Base-by-base conservation (phyloP, 2,888 invertebrate genomes). In the Eretmocerus hayati region DNA sequence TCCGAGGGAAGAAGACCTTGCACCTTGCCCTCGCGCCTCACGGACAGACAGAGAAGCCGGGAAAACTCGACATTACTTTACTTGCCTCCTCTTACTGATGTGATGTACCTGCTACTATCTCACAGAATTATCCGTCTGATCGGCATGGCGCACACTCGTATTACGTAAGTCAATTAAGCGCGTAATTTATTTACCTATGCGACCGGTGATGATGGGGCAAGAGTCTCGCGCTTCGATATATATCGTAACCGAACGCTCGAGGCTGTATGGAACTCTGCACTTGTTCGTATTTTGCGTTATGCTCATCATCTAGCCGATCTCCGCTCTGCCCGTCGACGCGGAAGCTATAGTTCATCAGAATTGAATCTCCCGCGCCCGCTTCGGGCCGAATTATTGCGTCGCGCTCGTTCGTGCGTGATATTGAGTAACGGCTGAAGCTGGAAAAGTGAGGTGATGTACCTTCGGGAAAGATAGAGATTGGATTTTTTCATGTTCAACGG, bases 91-190 rank as follows among this genome's bases (percentile, higher is more conserved):
- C n/a, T n/a, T n/a, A n/a, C n/a, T n/a, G n/a, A 30, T 20, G 33
- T 2, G 18, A 13, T 19, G 18, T 16, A 30, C 30, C 30, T 13
- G 30, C 30, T 9, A n/a, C n/a, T n/a, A n/a, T n/a, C n/a, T n/a
- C n/a, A n/a, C n/a, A n/a, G n/a, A n/a, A n/a, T n/a, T n/a, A n/a
- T n/a, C n/a, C n/a, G n/a, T n/a, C n/a, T 48, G 38, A 52, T 48
- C 42, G 31, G 21, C 33, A n/a, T n/a, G n/a, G 36, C 19, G 4
- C 38, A n/a, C n/a, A n/a, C 32, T 47, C 44, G 40, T 13, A 20
- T 49, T 52, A 40, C 48, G 40, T 46, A 49, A 52, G 48, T 41
- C 48, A 45, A 48, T 48, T 48, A 39, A 22, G 48, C 18, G 3
- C 18, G 36, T 47, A 51, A 48, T 48, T 45, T 43, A 42, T 46